Conservation (phyloP, 2,797 vertebrate genomes). For the Tapera naevia region DNA sequence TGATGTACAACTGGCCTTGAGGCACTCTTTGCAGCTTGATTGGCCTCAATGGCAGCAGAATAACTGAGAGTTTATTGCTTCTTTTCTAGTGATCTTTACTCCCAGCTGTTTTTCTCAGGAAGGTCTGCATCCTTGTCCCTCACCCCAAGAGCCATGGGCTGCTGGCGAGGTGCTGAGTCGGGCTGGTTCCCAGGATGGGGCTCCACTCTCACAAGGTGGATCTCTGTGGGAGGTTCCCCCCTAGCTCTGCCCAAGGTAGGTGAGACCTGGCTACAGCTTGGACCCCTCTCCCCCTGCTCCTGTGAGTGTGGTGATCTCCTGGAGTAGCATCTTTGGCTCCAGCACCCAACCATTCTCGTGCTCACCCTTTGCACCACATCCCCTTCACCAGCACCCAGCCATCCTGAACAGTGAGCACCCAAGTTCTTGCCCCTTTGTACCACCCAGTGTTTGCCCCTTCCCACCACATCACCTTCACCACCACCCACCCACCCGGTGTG, state of each 20-base stretch:
- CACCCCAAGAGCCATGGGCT: background rate
- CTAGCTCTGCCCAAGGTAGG: background rate
- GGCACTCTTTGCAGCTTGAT: constrained; percentile 59
- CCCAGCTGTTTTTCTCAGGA: constrained; percentile 43
- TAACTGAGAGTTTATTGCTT: constrained; percentile 46
- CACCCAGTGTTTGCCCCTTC: too few relatives aligned
- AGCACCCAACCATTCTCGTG: background rate
- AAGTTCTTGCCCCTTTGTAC: too few relatives aligned
- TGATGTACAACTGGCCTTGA: constrained; percentile 54
- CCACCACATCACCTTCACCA: background rate
- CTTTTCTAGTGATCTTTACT: constrained; percentile 43
- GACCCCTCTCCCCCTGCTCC: background rate
- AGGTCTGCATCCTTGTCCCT: background rate
- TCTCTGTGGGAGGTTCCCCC: background rate
- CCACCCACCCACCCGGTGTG: background rate
- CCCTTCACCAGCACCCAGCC: too few relatives aligned
- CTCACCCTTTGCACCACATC: too few relatives aligned
- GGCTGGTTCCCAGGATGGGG: background rate
- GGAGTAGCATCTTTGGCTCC: background rate
- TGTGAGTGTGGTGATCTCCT: fast-evolving
- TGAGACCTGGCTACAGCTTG: fast-evolving
- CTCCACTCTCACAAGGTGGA: background rate
- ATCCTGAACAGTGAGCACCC: too few relatives aligned
- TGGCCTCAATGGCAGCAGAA: constrained; percentile 57
- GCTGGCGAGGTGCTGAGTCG: background rate